Conservation (phyloP, 2,113 vertebrate species). For the Malurus alboscapulatus region DNA sequence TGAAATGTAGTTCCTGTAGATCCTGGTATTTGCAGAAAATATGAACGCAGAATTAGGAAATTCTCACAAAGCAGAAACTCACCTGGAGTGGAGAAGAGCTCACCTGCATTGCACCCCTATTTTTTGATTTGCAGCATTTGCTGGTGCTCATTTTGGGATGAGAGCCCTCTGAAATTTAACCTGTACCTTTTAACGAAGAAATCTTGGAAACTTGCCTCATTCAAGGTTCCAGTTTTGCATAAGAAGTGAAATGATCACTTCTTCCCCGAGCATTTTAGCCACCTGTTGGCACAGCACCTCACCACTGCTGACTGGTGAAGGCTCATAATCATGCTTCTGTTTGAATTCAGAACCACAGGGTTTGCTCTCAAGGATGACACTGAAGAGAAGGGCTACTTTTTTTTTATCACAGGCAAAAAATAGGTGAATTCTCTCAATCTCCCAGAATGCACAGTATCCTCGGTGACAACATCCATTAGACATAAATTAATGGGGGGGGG, state of each 20-base stretch:
- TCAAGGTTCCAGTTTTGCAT: background rate
- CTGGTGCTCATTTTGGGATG: background rate
- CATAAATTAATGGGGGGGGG: background rate
- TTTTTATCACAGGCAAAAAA: background rate
- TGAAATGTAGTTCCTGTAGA: background rate
- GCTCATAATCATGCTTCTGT: background rate
- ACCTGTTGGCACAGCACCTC: background rate
- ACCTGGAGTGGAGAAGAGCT: background rate
- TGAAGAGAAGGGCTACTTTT: background rate
- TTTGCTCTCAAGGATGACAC: background rate
- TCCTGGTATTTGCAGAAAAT: background rate
- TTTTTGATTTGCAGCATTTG: background rate
- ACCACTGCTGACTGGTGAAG: background rate
- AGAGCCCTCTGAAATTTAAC: background rate
- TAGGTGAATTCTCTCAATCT: background rate
- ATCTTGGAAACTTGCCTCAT: background rate
- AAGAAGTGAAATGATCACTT: conserved; percentile 1
- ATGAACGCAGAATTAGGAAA: background rate
- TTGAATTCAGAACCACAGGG: background rate
- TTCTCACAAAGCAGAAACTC: background rate
- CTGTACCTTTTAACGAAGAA: conserved; percentile 4
- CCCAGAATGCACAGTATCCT: background rate
- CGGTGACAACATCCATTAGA: background rate
- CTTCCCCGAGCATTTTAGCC: conserved; percentile 15
- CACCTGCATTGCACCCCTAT: background rate